These are phyloP conservation scores for Apostichopus californicus DNA, from an alignment of 35 echinoderm and acorn worm genomes.

Conservation along the genomic window DNA sequence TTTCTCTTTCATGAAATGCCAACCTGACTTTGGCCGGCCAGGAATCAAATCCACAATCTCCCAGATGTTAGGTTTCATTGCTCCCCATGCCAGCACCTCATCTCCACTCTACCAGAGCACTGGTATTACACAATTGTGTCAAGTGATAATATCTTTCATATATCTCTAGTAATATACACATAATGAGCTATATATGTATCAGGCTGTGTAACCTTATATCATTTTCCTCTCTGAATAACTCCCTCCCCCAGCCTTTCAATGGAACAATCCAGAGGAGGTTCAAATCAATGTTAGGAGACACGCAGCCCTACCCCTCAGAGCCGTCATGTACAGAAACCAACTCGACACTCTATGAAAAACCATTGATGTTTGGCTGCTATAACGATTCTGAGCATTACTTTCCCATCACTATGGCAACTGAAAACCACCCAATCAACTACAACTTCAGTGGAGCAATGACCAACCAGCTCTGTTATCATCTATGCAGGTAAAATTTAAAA, in stretches of 20 bases:
- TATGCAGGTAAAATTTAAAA: conserved; percentile 58
- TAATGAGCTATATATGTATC: too few species aligned
- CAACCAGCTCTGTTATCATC: conserved; percentile 48
- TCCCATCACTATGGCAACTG: conserved; percentile 61
- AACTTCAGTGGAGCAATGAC: conserved; percentile 65
- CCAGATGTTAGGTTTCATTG: too few species aligned
- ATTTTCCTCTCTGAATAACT: too few species aligned
- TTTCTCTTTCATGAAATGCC: too few species aligned
- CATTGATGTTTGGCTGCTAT: conserved; percentile 62
- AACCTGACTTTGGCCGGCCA: too few species aligned
- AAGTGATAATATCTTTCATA: too few species aligned
- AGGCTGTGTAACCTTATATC: too few species aligned
- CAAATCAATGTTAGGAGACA: conserved; percentile 74
- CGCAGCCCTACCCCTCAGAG: conserved; percentile 62
- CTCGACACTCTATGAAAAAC: conserved; percentile 60
- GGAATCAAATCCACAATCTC: too few species aligned
- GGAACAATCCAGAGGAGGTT: conserved; percentile 63
- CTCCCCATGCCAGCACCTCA: too few species aligned
- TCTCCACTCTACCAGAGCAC: too few species aligned
- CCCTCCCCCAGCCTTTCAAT: conserved; percentile 39
- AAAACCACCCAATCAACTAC: conserved; percentile 47
- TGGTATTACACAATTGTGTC: too few species aligned
- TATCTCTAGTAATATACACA: too few species aligned
- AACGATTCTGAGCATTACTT: conserved; percentile 54
- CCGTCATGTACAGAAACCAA: conserved; percentile 63